Evolutionary conservation across 2,113 vertebrate genomes (phyloP).

Genomic region (Camarhynchus parvulus): DNA sequence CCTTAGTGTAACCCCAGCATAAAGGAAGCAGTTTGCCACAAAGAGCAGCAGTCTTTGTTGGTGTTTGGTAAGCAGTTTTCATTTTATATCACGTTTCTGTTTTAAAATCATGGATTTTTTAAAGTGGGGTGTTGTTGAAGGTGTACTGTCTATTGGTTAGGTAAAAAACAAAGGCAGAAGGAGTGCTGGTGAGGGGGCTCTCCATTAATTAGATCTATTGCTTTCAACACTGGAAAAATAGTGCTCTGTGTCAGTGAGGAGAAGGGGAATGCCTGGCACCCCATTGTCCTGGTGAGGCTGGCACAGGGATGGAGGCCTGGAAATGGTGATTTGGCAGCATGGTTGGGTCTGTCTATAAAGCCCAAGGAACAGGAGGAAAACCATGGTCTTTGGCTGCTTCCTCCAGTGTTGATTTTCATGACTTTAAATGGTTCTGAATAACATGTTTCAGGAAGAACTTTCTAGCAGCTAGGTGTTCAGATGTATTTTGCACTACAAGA

Average conservation of each 20-base stretch:
- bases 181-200: not conserved
- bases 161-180: not conserved
- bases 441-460: not conserved
- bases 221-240: not conserved
- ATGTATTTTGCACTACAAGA: not conserved
- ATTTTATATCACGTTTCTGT: not conserved
- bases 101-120: fast-evolving
- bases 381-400: not conserved
- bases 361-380: not conserved
- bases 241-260: not conserved
- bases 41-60: not conserved
- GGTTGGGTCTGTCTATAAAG: not conserved
- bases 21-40: not conserved
- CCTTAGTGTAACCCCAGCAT: not conserved
- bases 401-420: not conserved
- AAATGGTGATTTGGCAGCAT: fast-evolving
- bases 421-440: not conserved
- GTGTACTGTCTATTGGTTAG: not conserved
- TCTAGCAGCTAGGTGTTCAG: not conserved
- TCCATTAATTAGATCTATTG: not conserved
- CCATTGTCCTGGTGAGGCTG: fast-evolving
- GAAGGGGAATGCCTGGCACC: not conserved
- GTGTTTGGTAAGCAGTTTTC: not conserved
- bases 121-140: not conserved
- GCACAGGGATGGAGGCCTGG: fast-evolving